Conservation (phyloP, 1,140 invertebrate genomes). For the Tetramorium parvispinum region DNA sequence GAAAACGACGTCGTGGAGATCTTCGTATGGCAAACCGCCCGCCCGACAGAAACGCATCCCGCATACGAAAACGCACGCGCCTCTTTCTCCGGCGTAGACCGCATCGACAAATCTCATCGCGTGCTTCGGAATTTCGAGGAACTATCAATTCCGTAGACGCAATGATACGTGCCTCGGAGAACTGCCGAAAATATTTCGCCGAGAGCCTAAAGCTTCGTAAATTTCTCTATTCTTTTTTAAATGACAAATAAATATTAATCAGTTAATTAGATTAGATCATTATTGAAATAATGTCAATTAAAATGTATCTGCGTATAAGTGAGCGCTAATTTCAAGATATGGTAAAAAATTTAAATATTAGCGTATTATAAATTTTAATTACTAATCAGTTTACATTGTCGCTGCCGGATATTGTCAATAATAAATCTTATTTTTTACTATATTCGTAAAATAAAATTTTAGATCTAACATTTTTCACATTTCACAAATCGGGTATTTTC, state of each 20-base stretch:
- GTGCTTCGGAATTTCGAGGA: conserved; percentile 63
- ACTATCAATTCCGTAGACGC: conserved; percentile 23
- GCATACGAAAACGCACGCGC: conserved; percentile 68
- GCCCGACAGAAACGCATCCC: conserved; percentile 59
- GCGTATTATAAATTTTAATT: neutral
- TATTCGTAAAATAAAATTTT: neutral
- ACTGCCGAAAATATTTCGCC: neutral
- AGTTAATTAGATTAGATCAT: neutral
- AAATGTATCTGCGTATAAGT: neutral
- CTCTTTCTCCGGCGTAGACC: neutral
- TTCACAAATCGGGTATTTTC: neutral
- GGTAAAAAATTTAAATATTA: neutral
- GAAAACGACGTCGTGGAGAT: conserved; percentile 61
- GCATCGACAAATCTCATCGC: conserved; percentile 44
- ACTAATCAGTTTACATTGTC: neutral
- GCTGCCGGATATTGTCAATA: neutral
- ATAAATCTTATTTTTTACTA: neutral
- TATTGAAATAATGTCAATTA: conserved; percentile 2
- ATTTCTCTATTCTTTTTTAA: neutral
- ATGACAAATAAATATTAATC: neutral
- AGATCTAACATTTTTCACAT: neutral
- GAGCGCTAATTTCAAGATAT: neutral
- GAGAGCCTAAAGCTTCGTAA: neutral
- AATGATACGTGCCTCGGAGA: conserved; percentile 16
- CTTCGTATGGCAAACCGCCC: conserved; percentile 66